Percentiles rank a stretch among this genome's conserved stretches.
Evolutionary conservation across 2,888 invertebrate genomes (phyloP).

Genomic region (Tetramorium bicarinatum): DNA sequence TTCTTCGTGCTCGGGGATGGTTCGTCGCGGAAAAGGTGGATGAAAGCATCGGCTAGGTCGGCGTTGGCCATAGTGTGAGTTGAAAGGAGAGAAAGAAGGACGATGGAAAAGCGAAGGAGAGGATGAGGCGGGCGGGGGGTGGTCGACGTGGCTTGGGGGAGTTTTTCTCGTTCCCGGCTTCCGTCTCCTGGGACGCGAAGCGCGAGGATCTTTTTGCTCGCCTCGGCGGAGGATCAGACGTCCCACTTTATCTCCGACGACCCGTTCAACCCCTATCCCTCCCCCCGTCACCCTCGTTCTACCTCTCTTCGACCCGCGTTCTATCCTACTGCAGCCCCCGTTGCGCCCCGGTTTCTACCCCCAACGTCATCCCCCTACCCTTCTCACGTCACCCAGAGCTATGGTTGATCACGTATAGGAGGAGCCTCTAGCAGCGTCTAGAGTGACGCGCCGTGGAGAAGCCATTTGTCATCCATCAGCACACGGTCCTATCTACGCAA

Average conservation of each 20-base stretch:
- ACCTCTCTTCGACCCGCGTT: constrained; percentile 69
- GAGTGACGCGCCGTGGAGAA: constrained; percentile 87
- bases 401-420: constrained; percentile 85
- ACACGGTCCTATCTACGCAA: constrained; percentile 74
- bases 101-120: constrained; percentile 87
- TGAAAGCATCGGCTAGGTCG: constrained; percentile 82
- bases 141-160: constrained; percentile 87
- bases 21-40: constrained; percentile 79
- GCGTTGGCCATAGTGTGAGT: constrained; percentile 87
- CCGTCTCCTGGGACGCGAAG: constrained; percentile 85
- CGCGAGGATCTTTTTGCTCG: constrained; percentile 86
- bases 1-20: constrained; percentile 76
- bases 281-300: constrained; percentile 84
- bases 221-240: constrained; percentile 86
- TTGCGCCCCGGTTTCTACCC: constrained; percentile 85
- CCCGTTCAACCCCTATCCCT: constrained; percentile 85
- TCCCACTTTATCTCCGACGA: constrained; percentile 85
- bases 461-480: constrained; percentile 87
- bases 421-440: constrained; percentile 86
- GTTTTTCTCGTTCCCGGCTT: constrained; percentile 81
- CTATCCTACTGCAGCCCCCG: constrained; percentile 87
- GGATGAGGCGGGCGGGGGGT: constrained; percentile 85
- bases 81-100: constrained; percentile 86
- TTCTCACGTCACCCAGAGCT: constrained; percentile 75
- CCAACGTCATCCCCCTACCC: constrained; percentile 82